phyloP scores from a whole-genome alignment of 2,797 vertebrate species.

The Capromys pilorides region DNA sequence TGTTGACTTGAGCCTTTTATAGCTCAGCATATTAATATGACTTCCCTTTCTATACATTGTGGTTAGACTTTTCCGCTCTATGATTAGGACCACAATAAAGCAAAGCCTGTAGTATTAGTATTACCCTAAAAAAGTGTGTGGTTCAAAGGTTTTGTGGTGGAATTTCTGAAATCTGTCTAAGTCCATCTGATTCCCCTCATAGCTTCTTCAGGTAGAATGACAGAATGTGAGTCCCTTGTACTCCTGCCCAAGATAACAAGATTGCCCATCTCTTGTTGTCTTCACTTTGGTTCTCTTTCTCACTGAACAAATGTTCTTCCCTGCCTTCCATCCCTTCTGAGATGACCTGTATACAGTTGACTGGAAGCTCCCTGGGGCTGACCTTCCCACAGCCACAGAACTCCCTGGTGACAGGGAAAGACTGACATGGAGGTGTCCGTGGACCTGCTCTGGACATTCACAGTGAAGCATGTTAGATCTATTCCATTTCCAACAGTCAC shows the following conservation, averaged over 20 bases:
- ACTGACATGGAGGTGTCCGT: rapidly evolving
- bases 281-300: neutral
- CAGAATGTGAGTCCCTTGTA: neutral
- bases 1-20: no score
- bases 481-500: no score
- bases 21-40: no score
- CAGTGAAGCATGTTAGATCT: neutral
- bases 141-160: neutral
- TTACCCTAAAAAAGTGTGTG: neutral
- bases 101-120: no score
- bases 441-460: neutral
- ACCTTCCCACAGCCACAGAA: neutral
- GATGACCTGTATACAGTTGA: neutral
- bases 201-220: neutral
- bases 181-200: neutral
- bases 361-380: neutral
- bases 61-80: no score
- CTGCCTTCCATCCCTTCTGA: neutral
- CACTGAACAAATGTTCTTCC: neutral
- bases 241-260: neutral
- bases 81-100: no score
- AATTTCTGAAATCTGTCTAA: neutral
- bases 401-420: neutral
- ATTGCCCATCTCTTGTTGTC: neutral
- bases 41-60: no score